A percentile compares a stretch with the other conserved stretches of the same genome.
These are phyloP conservation scores for Morone saxatilis DNA, from an alignment of 2,113 vertebrate genomes.

Conservation along the genomic window DNA sequence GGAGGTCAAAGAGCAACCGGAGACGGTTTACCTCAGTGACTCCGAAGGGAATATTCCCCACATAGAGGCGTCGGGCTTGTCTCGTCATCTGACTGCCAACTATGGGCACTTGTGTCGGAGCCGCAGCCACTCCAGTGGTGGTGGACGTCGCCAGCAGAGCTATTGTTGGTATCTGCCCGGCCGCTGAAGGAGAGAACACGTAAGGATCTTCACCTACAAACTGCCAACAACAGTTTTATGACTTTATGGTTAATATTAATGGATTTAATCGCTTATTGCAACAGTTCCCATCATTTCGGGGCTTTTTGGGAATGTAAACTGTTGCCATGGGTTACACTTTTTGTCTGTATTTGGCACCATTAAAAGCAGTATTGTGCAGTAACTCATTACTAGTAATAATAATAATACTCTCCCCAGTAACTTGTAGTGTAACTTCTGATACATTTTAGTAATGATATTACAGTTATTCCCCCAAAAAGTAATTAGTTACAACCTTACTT, in stretches of 20 bases:
- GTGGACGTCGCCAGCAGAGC: conserved; percentile 80
- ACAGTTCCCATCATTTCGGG: too few relatives aligned
- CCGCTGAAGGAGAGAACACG: conserved; percentile 49
- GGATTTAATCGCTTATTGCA: too few relatives aligned
- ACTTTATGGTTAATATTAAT: too few relatives aligned
- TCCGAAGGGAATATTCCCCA: conserved; percentile 86
- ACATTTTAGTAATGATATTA: too few relatives aligned
- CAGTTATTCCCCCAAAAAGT: too few relatives aligned
- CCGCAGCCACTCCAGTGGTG: conserved; percentile 73
- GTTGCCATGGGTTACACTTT: too few relatives aligned
- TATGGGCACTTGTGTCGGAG: conserved; percentile 79
- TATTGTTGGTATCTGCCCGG: conserved; percentile 82
- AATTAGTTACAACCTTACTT: too few relatives aligned
- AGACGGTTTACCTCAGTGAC: conserved; percentile 76
- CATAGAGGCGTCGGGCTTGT: conserved; percentile 84
- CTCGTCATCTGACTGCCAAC: conserved; percentile 86
- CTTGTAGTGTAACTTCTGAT: too few relatives aligned
- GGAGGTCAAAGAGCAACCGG: too few relatives aligned
- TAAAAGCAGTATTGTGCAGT: neutral
- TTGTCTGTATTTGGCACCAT: neutral
- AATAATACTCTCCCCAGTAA: too few relatives aligned
- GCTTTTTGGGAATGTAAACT: too few relatives aligned
- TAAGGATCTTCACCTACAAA: neutral
- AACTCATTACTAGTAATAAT: neutral
- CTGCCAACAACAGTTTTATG: too few relatives aligned